phyloP scores from a whole-genome alignment of 2,113 vertebrate genomes.

The Varanus komodoensis region DNA sequence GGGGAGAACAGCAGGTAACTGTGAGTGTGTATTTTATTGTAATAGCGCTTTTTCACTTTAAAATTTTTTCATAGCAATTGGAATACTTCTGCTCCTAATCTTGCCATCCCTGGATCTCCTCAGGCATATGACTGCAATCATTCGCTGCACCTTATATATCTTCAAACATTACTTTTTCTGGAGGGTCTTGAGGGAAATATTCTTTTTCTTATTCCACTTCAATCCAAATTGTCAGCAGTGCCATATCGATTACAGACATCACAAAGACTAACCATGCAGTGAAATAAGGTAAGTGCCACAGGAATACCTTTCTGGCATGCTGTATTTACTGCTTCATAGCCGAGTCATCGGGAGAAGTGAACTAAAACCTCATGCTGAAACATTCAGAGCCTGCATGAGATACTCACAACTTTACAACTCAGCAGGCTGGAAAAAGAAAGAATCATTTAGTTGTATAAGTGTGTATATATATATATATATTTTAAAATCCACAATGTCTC shows the following conservation, averaged over 20 bases:
- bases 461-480: not conserved
- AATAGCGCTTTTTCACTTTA: not conserved
- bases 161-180: slow-evolving; percentile 56
- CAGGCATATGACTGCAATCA: slow-evolving; percentile 59
- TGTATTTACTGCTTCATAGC: slow-evolving; percentile 52
- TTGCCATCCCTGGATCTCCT: slow-evolving; percentile 60
- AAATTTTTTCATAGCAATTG: slow-evolving; percentile 35
- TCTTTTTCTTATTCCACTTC: slow-evolving; percentile 66
- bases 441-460: not conserved
- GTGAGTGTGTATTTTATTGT: not conserved
- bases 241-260: slow-evolving; percentile 62
- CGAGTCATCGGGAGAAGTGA: slow-evolving; percentile 48
- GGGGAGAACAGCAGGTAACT: not conserved
- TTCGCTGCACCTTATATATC: slow-evolving; percentile 55
- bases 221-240: slow-evolving; percentile 64
- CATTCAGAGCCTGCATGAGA: slow-evolving; percentile 25
- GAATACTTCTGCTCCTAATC: slow-evolving; percentile 48
- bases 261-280: slow-evolving; percentile 54
- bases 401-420: not conserved
- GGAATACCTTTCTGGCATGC: slow-evolving; percentile 49
- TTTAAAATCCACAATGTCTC: not conserved
- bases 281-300: slow-evolving; percentile 45
- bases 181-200: slow-evolving; percentile 67
- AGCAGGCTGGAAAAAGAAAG: slow-evolving; percentile 9
- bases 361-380: slow-evolving; percentile 26